phyloP scores from a whole-genome alignment of 2,113 vertebrate genomes.

The Procavia capensis region DNA sequence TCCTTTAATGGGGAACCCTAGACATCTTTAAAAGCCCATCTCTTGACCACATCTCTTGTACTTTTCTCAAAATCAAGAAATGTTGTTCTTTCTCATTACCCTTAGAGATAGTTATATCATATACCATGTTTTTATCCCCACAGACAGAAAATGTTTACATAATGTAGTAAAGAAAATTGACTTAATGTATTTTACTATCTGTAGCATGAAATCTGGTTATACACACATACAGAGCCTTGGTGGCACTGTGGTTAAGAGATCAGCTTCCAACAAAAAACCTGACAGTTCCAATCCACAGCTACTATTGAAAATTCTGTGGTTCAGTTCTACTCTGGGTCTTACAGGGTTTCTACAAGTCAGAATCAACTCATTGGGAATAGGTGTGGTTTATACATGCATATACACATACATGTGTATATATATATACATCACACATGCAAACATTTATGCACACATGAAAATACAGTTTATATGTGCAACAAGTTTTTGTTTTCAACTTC shows the following conservation, averaged over 20 bases:
- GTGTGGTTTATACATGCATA: not conserved
- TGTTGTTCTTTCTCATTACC: slow-evolving; percentile 39
- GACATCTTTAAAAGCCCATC: slow-evolving; percentile 45
- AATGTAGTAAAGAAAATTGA: not conserved
- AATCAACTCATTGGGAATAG: no score
- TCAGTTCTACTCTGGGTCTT: no score
- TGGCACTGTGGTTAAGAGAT: no score
- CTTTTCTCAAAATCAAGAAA: not conserved
- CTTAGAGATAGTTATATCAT: not conserved
- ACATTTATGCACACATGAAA: no score
- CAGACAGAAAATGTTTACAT: not conserved
- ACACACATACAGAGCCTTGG: no score
- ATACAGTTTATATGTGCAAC: not conserved
- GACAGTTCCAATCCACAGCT: no score
- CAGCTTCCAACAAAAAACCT: no score
- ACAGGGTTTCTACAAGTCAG: no score
- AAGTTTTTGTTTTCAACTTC: slow-evolving; percentile 4
- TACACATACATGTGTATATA: not conserved
- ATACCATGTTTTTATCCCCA: not conserved
- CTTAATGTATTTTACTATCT: slow-evolving; percentile 7
- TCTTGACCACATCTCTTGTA: not conserved
- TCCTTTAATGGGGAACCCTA: not conserved
- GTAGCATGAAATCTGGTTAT: not conserved
- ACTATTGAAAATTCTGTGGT: no score
- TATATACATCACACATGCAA: not conserved